phyloP scores from a whole-genome alignment of 2,888 invertebrate species.

The Agonum fuliginosum region DNA sequence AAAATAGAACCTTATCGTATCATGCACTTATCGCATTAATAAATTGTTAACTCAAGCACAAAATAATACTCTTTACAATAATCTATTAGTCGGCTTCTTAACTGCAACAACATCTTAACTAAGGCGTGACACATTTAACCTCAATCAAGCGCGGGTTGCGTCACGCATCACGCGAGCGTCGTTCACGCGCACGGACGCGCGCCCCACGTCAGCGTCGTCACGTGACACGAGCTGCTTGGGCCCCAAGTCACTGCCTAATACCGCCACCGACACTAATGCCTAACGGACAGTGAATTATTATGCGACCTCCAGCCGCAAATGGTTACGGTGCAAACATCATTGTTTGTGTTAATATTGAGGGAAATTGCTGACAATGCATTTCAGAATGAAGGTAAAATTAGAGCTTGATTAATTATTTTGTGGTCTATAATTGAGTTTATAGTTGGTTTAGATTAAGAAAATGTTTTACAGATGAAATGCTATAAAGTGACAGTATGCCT shows the following conservation, averaged over 20 bases:
- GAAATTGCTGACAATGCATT: slow-evolving; percentile 1
- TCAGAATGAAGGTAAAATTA: not conserved
- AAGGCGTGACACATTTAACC: slow-evolving; percentile 31
- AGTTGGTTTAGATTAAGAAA: no score
- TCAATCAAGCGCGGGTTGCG: not conserved
- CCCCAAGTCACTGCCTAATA: slow-evolving; percentile 25
- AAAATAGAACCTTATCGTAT: not conserved
- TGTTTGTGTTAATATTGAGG: slow-evolving; percentile 15
- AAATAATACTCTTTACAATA: slow-evolving; percentile 2
- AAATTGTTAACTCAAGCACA: not conserved
- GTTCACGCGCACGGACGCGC: slow-evolving; percentile 21
- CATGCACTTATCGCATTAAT: not conserved
- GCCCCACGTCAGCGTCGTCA: slow-evolving; percentile 10
- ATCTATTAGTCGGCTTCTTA: slow-evolving; percentile 15
- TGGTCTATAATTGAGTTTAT: no score
- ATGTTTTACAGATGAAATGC: no score
- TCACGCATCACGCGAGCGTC: slow-evolving; percentile 2
- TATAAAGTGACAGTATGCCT: no score
- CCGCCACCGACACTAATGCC: slow-evolving; percentile 4
- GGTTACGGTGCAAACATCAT: slow-evolving; percentile 32
- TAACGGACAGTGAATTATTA: slow-evolving; percentile 45
- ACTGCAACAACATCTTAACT: slow-evolving; percentile 22
- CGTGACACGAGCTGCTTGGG: slow-evolving; percentile 11
- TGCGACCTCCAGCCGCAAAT: slow-evolving; percentile 31
- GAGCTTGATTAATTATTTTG: not conserved